phyloP scores from a whole-genome alignment of 2,113 vertebrate genomes.

The Ovis aries region DNA sequence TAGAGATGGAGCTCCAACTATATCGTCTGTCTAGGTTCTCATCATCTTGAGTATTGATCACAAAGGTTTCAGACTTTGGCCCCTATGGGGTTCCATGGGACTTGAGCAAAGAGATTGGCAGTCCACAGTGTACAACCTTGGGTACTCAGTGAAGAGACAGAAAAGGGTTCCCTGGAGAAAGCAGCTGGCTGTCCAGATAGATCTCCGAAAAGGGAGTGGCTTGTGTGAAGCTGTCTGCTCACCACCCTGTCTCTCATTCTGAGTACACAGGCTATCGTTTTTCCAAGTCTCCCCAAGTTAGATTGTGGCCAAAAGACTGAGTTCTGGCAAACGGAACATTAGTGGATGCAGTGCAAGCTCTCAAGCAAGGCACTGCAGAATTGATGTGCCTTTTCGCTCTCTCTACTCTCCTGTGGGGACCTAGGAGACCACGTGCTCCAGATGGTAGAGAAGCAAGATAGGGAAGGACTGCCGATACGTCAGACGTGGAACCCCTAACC shows the following conservation, averaged over 20 bases:
- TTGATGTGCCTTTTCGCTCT: not conserved
- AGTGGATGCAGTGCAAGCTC: not conserved
- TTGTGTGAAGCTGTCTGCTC: not conserved
- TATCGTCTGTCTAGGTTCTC: not conserved
- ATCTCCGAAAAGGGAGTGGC: not conserved
- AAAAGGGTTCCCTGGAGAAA: not conserved
- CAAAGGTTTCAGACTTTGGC: not conserved
- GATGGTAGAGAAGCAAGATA: not conserved
- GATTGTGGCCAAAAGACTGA: not conserved
- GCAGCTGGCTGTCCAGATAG: not conserved
- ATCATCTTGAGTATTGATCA: not conserved
- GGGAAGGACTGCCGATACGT: not conserved
- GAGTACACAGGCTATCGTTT: not conserved
- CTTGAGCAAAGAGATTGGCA: not conserved
- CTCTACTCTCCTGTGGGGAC: not conserved
- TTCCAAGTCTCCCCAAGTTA: not conserved
- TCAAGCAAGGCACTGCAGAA: not conserved
- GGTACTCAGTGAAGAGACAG: not conserved
- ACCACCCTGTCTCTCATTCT: not conserved
- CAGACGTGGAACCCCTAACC: not conserved
- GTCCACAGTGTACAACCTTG: rapidly evolving
- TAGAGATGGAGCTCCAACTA: not conserved
- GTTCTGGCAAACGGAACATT: not conserved
- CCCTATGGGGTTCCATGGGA: not conserved
- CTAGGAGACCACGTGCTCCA: not conserved